Percentiles rank a stretch among this genome's conserved stretches.
Conservation (phyloP, 2,797 vertebrate species). For the Spinus olivaceus region DNA sequence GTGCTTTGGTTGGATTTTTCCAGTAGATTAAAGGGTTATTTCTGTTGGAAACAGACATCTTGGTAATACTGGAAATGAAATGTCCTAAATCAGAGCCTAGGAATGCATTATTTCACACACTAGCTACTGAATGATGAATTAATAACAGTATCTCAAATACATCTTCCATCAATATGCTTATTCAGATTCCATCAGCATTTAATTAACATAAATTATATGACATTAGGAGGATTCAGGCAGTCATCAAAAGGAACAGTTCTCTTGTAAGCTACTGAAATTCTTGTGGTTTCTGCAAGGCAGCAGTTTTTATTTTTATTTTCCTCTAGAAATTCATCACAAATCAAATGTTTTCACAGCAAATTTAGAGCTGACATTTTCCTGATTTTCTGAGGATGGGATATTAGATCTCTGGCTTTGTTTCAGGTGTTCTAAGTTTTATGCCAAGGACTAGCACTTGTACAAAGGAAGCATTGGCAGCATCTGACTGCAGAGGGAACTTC, state of each 20-base stretch:
- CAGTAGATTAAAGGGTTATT: neutral
- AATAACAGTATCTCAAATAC: slow-evolving; percentile 63
- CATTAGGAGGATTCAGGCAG: slow-evolving; percentile 27
- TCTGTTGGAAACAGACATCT: slow-evolving; percentile 3
- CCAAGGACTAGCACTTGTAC: neutral
- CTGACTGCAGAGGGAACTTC: neutral
- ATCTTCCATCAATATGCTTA: slow-evolving; percentile 60
- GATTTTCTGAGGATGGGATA: neutral
- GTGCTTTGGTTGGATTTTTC: neutral
- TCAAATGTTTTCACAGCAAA: slow-evolving; percentile 7
- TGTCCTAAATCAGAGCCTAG: slow-evolving; percentile 30
- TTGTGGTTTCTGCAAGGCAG: slow-evolving; percentile 16
- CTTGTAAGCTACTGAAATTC: neutral
- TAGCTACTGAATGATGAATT: slow-evolving; percentile 66
- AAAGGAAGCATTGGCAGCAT: neutral
- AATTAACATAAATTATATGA: slow-evolving; percentile 66
- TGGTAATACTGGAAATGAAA: slow-evolving; percentile 9
- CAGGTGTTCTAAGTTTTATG: neutral
- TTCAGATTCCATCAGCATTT: slow-evolving; percentile 65
- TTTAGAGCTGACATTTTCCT: neutral
- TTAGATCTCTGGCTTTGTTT: neutral
- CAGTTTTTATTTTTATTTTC: slow-evolving; percentile 18
- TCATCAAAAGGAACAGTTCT: slow-evolving; percentile 16
- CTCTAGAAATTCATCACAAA: neutral
- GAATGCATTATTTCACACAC: slow-evolving; percentile 59